phyloP scores from a whole-genome alignment of 2,113 vertebrate genomes.

The Trachemys scripta region DNA sequence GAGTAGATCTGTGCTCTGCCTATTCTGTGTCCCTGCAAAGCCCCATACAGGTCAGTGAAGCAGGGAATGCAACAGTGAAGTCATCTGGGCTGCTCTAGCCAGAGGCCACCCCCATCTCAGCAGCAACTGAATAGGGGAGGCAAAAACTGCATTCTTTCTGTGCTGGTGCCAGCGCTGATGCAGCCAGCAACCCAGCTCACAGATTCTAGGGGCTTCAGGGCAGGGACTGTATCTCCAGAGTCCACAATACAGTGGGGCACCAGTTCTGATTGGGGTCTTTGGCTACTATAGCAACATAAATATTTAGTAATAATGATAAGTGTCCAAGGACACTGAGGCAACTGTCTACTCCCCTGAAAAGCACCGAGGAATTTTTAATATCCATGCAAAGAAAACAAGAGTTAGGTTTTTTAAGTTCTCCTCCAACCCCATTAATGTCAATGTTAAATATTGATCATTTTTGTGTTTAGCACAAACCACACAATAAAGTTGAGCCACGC shows the following conservation, averaged over 20 bases:
- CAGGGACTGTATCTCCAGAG: neutral
- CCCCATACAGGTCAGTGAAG: neutral
- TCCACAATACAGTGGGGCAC: neutral
- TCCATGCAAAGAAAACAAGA: slow-evolving; percentile 22
- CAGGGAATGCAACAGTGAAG: neutral
- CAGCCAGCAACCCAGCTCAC: neutral
- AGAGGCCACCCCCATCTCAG: neutral
- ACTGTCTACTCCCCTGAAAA: slow-evolving; percentile 39
- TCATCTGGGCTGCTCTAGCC: neutral
- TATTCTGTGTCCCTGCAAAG: neutral
- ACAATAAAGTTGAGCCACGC: slow-evolving; percentile 4
- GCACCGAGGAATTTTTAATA: slow-evolving; percentile 55
- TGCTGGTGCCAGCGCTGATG: neutral
- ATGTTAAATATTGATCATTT: slow-evolving; percentile 62
- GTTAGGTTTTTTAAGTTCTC: slow-evolving; percentile 42
- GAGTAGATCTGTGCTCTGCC: neutral
- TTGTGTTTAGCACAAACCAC: slow-evolving; percentile 56
- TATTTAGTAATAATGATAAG: slow-evolving; percentile 59
- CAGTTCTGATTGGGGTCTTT: neutral
- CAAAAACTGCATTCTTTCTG: neutral
- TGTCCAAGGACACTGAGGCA: neutral
- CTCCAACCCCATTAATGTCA: slow-evolving; percentile 57
- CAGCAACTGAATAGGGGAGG: neutral
- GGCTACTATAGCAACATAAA: neutral
- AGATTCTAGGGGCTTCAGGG: neutral